Evolutionary conservation across 37 sponge, comb jelly and placozoan species (phyloP), one percentile per base, ranked within the genome.

Genomic region (Halichondria panicea): DNA sequence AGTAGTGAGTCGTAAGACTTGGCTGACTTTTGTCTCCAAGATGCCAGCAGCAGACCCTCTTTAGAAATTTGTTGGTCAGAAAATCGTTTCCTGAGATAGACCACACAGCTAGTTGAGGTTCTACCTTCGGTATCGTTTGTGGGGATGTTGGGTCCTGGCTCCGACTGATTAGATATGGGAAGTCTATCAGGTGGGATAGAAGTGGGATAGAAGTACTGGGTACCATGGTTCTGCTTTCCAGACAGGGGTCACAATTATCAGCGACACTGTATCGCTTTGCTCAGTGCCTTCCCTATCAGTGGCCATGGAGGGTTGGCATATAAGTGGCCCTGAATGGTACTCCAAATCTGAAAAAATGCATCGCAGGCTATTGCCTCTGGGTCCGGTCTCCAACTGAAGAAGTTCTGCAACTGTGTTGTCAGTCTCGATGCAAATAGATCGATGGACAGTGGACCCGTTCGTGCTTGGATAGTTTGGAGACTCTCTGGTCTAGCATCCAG

Each of bases 81-180:
- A 72, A 63, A 76, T 44, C 58, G 33, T 36, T 43, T 35, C 85
- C 85, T 43, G 85, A 84, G 85, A 84, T 84, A 58, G 19, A 25
- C 78, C 85, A 77, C 36, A 63, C 65, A 78, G 78, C 78, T 69
- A 84, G 66, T 55, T 27, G 68, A 0, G 64, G 76, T 4, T n/a
- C 22, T 1, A 80, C 30, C 19, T 65, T 66, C 46, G 77, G 77
- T 54, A 25, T 43, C 38, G 43, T 64, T 43, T 30, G 13, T 44
- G n/a, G 18, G 70, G n/a, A n/a, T n/a, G n/a, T n/a, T n/a, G n/a
- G n/a, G n/a, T n/a, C n/a, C n/a, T n/a, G n/a, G n/a, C n/a, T n/a
- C n/a, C n/a, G n/a, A n/a, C n/a, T n/a, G n/a, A n/a, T n/a, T n/a
- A n/a, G n/a, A n/a, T n/a, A n/a, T n/a, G n/a, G n/a, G n/a, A n/a